Evolutionary conservation across 2,113 vertebrate genomes (phyloP).

Genomic region (Lepus europaeus): DNA sequence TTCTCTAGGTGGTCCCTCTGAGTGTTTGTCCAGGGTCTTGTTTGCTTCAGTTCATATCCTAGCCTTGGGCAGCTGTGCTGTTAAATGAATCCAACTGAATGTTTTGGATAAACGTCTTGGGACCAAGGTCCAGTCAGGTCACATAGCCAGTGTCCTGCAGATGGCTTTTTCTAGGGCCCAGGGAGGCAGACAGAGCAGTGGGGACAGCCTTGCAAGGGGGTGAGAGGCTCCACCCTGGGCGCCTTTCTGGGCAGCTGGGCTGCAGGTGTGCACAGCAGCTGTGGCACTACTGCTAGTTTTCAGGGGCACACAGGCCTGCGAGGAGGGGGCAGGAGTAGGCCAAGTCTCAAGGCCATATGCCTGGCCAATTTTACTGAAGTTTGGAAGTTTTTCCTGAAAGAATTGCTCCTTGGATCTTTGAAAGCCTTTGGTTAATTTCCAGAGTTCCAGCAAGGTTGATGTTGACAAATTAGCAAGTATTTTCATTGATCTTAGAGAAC

Average conservation of each 20-base stretch:
- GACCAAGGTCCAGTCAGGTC: not conserved
- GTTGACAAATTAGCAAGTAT: not conserved
- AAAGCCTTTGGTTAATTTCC: not conserved
- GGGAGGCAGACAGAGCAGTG: not conserved
- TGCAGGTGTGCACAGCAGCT: not conserved
- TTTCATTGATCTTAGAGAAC: constrained; percentile 6
- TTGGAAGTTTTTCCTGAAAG: not conserved
- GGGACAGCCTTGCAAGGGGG: not conserved
- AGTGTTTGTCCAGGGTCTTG: not conserved
- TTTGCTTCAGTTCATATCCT: not conserved
- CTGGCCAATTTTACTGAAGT: not conserved
- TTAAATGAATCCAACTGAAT: not conserved
- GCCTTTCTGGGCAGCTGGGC: too few relatives aligned
- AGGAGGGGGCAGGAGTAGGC: not conserved
- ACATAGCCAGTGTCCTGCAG: not conserved
- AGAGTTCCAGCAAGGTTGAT: not conserved
- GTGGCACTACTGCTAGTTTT: not conserved
- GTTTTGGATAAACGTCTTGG: not conserved
- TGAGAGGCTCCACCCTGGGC: too few relatives aligned
- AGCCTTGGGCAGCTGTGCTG: not conserved
- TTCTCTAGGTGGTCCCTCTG: not conserved
- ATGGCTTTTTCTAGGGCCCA: not conserved
- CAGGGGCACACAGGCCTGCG: not conserved
- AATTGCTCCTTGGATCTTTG: not conserved
- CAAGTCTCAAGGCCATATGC: not conserved